Percentiles rank a stretch among this genome's conserved stretches.
Evolutionary conservation across 1,140 invertebrate species (phyloP).

Genomic region (Gryon sp.): DNA sequence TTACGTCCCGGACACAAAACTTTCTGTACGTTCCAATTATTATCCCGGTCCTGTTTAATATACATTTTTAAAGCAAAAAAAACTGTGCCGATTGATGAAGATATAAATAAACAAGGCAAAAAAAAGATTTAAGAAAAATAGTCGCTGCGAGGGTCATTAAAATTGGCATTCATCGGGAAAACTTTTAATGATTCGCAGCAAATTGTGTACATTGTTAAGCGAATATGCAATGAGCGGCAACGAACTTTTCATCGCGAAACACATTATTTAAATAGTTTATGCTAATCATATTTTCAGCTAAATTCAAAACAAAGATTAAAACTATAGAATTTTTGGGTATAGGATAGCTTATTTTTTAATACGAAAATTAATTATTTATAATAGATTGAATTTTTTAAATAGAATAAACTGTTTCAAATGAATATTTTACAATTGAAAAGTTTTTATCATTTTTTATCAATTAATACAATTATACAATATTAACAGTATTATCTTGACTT

Average conservation of each 20-base stretch:
- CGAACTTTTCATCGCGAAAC: too few species aligned
- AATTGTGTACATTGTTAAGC: slow-evolving; percentile 17
- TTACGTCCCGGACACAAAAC: slow-evolving; percentile 26
- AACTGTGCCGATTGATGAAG: not conserved
- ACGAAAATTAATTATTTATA: too few species aligned
- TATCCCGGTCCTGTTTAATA: slow-evolving; percentile 19
- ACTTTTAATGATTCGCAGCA: slow-evolving; percentile 31
- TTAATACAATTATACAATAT: too few species aligned
- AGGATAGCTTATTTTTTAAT: too few species aligned
- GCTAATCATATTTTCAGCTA: slow-evolving; percentile 19
- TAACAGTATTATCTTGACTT: too few species aligned
- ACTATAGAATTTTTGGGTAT: not conserved
- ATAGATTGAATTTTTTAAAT: too few species aligned
- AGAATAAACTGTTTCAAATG: too few species aligned
- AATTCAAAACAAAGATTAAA: not conserved
- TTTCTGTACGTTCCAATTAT: slow-evolving; percentile 40
- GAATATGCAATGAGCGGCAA: not conserved
- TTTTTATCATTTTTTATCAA: too few species aligned
- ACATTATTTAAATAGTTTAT: slow-evolving; percentile 19
- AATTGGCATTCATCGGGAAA: slow-evolving; percentile 29
- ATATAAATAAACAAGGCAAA: not conserved
- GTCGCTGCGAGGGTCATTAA: slow-evolving; percentile 26
- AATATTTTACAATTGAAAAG: too few species aligned
- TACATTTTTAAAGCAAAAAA: slow-evolving; percentile 11
- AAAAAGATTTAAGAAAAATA: slow-evolving; percentile 6